A percentile compares a stretch with the other conserved stretches of the same genome.
Evolutionary conservation across 2,797 vertebrate species (phyloP).

Genomic region (Adrianichthys oophorus): DNA sequence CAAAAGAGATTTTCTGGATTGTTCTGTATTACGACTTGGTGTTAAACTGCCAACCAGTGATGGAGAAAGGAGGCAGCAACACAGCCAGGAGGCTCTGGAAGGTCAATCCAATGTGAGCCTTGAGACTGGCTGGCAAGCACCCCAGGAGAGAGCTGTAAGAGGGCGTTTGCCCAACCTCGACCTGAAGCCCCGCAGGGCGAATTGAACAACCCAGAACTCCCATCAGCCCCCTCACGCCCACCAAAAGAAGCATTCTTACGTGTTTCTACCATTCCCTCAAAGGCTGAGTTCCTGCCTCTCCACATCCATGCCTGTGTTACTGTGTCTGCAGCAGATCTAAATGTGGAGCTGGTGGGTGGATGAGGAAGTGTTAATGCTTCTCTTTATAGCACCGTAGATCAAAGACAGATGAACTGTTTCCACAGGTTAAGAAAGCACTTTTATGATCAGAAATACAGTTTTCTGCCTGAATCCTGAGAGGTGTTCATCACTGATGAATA

Average conservation of each 20-base stretch:
- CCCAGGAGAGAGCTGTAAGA: slow-evolving; percentile 36
- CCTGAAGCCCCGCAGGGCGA: slow-evolving; percentile 33
- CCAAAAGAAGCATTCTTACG: slow-evolving; percentile 38
- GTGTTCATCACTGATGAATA: slow-evolving; percentile 11
- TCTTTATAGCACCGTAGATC: slow-evolving; percentile 37
- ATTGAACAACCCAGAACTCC: slow-evolving; percentile 26
- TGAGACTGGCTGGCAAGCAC: slow-evolving; percentile 44
- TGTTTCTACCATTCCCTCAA: slow-evolving; percentile 49
- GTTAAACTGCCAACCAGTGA: slow-evolving; percentile 58
- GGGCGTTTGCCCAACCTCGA: slow-evolving; percentile 43
- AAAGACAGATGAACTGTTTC: slow-evolving; percentile 17
- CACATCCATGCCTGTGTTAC: slow-evolving; percentile 15
- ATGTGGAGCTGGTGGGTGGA: slow-evolving; percentile 41
- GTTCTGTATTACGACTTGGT: slow-evolving; percentile 54
- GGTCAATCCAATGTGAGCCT: slow-evolving; percentile 62
- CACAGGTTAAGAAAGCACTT: slow-evolving; percentile 14
- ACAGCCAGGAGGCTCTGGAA: slow-evolving; percentile 45
- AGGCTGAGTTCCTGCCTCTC: slow-evolving; percentile 21
- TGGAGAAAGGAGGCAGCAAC: slow-evolving; percentile 26
- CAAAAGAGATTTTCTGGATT: slow-evolving; percentile 41
- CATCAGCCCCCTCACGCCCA: slow-evolving; percentile 38
- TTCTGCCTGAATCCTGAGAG: slow-evolving; percentile 14
- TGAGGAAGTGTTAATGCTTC: slow-evolving; percentile 19
- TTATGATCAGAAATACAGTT: slow-evolving; percentile 5
- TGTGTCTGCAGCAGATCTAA: slow-evolving; percentile 22